Evolutionary conservation across 2,888 invertebrate genomes (phyloP), one percentile per base, ranked within the genome.

Genomic region (Himalopsyche tibetana): DNA sequence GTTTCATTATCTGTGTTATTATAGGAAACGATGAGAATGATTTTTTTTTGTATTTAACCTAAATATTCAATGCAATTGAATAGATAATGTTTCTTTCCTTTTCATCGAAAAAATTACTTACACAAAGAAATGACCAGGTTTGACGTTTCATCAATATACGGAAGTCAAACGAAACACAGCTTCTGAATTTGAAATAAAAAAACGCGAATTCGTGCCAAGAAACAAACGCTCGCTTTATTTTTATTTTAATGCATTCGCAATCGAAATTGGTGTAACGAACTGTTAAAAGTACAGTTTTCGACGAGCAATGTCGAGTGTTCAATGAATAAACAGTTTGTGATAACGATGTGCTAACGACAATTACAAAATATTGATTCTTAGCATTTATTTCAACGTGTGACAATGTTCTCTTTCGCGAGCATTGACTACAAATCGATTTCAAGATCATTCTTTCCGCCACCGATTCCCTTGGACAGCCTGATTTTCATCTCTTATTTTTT

Each of bases 221-320:
- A 63, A 63, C 19, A 63, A 63, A 8, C 63, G 19, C 19, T 63
- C 4, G 63, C 11, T 19, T 28, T 63, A 6, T 15, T 51, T 51
- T 51, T 51, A 19, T 63, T 63, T 6, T 19, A 28, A 19, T 63
- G 11, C 63, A 63, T 19, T 63, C 8, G 63, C 19, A 63, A 63
- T 19, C 63, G 63, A 63, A 63, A 19, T 63, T 63, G 19, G 63
- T 63, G 19, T 63, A 19, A 63, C 28, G 63, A 63, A 63, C 63
- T 63, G 19, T 63, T 63, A 63, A 63, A 56, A 63, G 28, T 63
- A 63, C 63, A 63, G 63, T 63, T 56, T 56, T 19, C 8, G 63
- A 9, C 28, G 63, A 28, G 28, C 63, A 63, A 51, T 28, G 63
- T 19, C 63, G 63, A 63, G 28, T 19, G 63, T 6, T 28, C 63